These are phyloP conservation scores for Ectemnius lituratus DNA, from an alignment of 2,888 invertebrate species.

Conservation along the genomic window DNA sequence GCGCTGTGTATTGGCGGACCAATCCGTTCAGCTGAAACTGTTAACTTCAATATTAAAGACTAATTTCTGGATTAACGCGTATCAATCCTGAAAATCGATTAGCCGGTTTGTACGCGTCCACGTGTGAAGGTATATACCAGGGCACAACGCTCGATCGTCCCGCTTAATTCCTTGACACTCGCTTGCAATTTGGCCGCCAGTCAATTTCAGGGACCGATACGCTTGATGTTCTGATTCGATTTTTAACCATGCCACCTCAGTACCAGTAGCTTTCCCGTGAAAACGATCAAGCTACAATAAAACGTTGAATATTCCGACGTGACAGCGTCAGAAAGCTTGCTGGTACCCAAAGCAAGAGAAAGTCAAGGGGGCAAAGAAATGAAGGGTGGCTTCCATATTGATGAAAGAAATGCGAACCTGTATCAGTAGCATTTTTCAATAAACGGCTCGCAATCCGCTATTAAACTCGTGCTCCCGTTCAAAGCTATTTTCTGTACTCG, in stretches of 20 bases:
- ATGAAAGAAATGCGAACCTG: not conserved
- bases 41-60: constrained; percentile 8
- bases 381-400: not conserved
- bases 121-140: no score
- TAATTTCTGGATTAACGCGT: not conserved
- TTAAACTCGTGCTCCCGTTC: not conserved
- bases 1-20: not conserved
- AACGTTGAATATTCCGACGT: not conserved
- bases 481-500: not conserved
- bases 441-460: not conserved
- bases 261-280: not conserved
- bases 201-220: constrained; percentile 1
- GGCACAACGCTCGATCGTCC: not conserved
- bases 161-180: constrained; percentile 6
- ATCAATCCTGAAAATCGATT: not conserved
- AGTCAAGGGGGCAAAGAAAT: no score
- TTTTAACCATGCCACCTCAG: not conserved
- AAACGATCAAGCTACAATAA: not conserved
- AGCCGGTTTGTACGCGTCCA: not conserved
- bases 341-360: not conserved
- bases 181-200: not conserved
- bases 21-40: constrained; percentile 1
- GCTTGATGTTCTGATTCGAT: not conserved
- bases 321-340: no score
- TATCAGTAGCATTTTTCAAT: not conserved